These are phyloP conservation scores for Centropyge bicolor DNA, from an alignment of 2,797 vertebrate genomes.

Conservation along the genomic window DNA sequence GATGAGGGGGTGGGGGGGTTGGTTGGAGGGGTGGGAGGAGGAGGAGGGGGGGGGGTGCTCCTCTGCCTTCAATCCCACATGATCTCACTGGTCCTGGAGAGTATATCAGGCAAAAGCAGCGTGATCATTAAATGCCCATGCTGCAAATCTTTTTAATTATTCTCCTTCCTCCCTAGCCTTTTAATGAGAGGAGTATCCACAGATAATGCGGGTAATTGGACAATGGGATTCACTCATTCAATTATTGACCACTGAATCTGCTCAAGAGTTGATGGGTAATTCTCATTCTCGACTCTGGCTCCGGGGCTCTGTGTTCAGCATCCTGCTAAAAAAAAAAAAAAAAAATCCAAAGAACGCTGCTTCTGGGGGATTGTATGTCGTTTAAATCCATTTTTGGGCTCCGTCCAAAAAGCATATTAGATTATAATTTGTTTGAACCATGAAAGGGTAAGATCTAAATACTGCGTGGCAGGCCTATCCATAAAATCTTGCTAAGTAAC, in stretches of 20 bases:
- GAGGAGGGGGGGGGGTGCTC: slow-evolving; percentile 25
- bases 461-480: slow-evolving; percentile 49
- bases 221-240: slow-evolving; percentile 86
- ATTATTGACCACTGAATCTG: slow-evolving; percentile 85
- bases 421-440: slow-evolving; percentile 64
- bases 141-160: slow-evolving; percentile 87
- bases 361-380: slow-evolving; percentile 43
- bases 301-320: slow-evolving; percentile 56
- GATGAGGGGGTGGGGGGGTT: slow-evolving; percentile 15
- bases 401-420: slow-evolving; percentile 58
- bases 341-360: slow-evolving; percentile 16
- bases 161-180: slow-evolving; percentile 78
- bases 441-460: slow-evolving; percentile 67
- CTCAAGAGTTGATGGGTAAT: slow-evolving; percentile 76
- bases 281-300: slow-evolving; percentile 67
- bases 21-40: slow-evolving; percentile 6
- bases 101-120: slow-evolving; percentile 81
- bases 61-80: slow-evolving; percentile 70
- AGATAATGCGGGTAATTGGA: slow-evolving; percentile 87
- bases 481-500: slow-evolving; percentile 66
- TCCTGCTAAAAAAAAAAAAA: slow-evolving; percentile 30
- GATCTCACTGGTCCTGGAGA: slow-evolving; percentile 80
- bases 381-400: slow-evolving; percentile 57
- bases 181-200: slow-evolving; percentile 84
- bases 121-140: slow-evolving; percentile 82